Conservation (phyloP, 2,888 invertebrate species). For the Parapristionchus giblindavisi region DNA sequence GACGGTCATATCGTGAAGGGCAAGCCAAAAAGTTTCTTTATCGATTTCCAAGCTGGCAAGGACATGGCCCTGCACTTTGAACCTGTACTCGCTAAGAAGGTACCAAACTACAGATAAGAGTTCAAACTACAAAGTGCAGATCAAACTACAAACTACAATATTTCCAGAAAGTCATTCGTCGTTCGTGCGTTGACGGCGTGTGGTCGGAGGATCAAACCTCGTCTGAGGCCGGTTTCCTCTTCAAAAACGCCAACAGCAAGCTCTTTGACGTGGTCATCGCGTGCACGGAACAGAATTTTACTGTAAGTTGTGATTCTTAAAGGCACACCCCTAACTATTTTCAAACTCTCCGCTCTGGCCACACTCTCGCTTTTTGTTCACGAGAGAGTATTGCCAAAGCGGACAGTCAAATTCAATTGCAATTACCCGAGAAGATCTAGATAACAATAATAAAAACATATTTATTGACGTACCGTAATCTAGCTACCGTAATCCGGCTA, state of each 20-base stretch:
- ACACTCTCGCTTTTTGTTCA: no score
- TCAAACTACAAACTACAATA: background rate
- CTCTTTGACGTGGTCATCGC: constrained; percentile 34
- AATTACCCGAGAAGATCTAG: no score
- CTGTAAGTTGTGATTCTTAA: constrained; percentile 1
- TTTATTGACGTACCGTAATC: no score
- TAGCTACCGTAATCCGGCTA: background rate
- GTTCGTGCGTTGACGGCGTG: constrained; percentile 22
- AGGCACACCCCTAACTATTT: no score
- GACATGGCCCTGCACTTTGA: constrained; percentile 63
- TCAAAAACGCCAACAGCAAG: constrained; percentile 18
- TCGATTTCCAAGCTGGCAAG: constrained; percentile 64
- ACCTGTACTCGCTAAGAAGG: constrained; percentile 59
- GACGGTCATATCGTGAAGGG: constrained; percentile 33
- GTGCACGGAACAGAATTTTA: constrained; percentile 27
- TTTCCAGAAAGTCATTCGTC: constrained; percentile 27
- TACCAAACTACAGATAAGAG: constrained; percentile 3
- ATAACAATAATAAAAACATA: no score
- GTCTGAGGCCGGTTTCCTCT: constrained; percentile 29
- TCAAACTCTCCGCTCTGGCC: no score
- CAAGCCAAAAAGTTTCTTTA: constrained; percentile 61
- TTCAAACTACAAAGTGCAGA: background rate
- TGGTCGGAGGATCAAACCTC: constrained; percentile 25
- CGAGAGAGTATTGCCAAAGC: no score
- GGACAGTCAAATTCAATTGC: no score